Conservation (phyloP, 2,888 invertebrate species). For the Volucella zonaria region DNA sequence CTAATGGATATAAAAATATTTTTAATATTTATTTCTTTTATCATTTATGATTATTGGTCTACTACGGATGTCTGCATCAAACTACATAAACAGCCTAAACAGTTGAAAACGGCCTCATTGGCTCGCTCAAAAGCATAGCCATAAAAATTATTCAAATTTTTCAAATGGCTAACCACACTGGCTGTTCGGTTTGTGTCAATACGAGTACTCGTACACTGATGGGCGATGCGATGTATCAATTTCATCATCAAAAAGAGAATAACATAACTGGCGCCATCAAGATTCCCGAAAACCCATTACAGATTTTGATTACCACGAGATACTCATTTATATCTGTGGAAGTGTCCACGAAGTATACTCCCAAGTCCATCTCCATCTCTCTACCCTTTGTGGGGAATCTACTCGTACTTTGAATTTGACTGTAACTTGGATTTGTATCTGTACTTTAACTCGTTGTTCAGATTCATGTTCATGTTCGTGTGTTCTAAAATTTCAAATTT, state of each 20-base stretch:
- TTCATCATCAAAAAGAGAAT: conserved; percentile 32
- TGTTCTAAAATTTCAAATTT: conserved; percentile 58
- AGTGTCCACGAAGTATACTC: background rate
- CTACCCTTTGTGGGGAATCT: background rate
- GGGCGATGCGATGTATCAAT: conserved; percentile 60
- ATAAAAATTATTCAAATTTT: conserved; percentile 70
- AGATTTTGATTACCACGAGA: conserved; percentile 66
- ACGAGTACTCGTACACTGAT: background rate
- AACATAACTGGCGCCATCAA: conserved; percentile 67
- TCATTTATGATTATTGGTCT: conserved; percentile 46
- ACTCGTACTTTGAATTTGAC: too few species aligned
- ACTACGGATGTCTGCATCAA: background rate
- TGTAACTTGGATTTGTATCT: too few species aligned
- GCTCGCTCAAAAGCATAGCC: background rate
- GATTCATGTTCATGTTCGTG: background rate
- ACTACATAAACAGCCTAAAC: background rate
- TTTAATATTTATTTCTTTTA: conserved; percentile 21
- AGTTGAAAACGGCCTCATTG: too few species aligned
- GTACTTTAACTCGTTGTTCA: background rate
- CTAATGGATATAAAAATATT: conserved; percentile 41
- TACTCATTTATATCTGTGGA: background rate
- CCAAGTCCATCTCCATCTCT: background rate
- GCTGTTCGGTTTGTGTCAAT: conserved; percentile 35
- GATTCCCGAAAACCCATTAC: conserved; percentile 62
- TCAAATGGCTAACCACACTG: conserved; percentile 46